phyloP scores from a whole-genome alignment of 2,113 vertebrate species.

The Carlito syrichta region DNA sequence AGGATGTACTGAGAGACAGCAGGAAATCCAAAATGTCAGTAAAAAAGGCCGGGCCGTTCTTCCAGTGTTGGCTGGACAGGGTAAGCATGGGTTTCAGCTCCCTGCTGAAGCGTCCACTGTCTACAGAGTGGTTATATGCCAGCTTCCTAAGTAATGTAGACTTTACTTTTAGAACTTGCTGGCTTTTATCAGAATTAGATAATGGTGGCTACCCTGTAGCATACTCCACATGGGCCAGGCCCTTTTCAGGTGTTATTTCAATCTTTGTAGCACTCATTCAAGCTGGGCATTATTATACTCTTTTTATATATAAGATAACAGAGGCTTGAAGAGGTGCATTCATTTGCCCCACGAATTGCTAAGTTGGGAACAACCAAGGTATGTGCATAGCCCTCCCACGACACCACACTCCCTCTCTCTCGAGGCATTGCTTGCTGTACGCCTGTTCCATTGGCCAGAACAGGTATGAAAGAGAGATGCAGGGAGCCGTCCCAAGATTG shows the following conservation, averaged over 20 bases:
- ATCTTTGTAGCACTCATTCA: background rate
- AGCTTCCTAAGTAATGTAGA: background rate
- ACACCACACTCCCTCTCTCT: rapidly evolving
- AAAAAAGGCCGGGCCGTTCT: background rate
- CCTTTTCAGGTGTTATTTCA: background rate
- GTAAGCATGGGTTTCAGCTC: background rate
- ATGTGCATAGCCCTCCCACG: background rate
- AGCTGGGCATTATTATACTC: background rate
- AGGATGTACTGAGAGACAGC: background rate
- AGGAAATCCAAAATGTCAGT: background rate
- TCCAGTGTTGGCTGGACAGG: background rate
- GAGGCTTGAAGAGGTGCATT: background rate
- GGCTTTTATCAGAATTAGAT: constrained; percentile 4
- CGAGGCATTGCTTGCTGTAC: background rate
- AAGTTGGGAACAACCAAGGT: background rate
- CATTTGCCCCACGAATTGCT: background rate
- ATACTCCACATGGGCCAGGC: background rate
- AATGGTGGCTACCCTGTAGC: background rate
- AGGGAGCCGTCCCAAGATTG: background rate
- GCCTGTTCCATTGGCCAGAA: background rate
- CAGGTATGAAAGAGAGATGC: background rate
- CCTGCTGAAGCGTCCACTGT: background rate
- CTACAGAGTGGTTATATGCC: background rate
- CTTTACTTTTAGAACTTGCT: background rate
- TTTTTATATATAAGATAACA: background rate